phyloP scores from a whole-genome alignment of 1,140 invertebrate genomes.

The Carcinoscorpius rotundicauda region DNA sequence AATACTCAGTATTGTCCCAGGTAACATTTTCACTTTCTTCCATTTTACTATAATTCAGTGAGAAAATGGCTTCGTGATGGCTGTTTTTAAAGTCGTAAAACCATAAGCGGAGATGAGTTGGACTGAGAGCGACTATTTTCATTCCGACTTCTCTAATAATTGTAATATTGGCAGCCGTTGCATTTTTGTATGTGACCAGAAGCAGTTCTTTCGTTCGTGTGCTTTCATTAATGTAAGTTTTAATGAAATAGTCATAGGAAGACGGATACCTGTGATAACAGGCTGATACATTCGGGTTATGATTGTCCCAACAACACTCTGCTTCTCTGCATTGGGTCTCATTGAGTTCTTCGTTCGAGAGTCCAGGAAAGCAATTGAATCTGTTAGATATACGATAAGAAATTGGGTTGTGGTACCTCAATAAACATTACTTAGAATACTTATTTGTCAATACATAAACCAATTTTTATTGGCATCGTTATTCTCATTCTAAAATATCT shows the following conservation, averaged over 20 bases:
- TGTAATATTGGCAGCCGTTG: not conserved
- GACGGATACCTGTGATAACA: conserved; percentile 2
- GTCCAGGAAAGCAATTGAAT: conserved; percentile 1
- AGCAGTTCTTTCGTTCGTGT: too few species aligned
- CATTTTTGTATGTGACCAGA: not conserved
- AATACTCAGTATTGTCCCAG: not conserved
- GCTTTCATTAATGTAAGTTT: not conserved
- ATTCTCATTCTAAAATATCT: too few species aligned
- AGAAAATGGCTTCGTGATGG: not conserved
- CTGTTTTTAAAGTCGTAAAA: not conserved
- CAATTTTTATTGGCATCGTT: too few species aligned
- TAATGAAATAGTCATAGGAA: not conserved
- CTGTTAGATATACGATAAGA: not conserved
- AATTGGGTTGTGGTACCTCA: too few species aligned
- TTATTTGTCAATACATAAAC: too few species aligned
- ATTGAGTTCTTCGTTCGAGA: not conserved
- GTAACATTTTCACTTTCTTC: not conserved
- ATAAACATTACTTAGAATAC: too few species aligned
- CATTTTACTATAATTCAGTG: too few species aligned
- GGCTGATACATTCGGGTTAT: not conserved
- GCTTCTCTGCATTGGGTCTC: not conserved
- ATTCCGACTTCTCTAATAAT: not conserved
- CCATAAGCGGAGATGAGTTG: not conserved
- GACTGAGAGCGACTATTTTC: not conserved
- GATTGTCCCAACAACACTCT: conserved; percentile 2